Evolutionary conservation across 37 sponge, comb jelly and placozoan genomes (phyloP).

Genomic region (Amphimedon queenslandica): DNA sequence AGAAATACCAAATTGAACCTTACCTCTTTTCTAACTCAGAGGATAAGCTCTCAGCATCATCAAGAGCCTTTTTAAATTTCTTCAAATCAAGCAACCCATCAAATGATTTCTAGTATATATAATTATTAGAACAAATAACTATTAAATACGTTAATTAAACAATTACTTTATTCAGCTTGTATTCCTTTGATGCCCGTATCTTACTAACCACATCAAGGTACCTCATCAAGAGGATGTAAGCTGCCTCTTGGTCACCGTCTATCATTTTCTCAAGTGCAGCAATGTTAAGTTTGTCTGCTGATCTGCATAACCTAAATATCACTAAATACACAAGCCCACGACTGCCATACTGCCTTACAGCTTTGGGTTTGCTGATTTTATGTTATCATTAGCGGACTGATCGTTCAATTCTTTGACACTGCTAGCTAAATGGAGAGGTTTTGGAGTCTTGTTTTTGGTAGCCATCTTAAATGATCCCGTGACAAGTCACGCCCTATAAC

Average conservation of each 20-base stretch:
- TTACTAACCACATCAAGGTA: conserved; percentile 50
- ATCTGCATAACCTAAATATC: conserved; percentile 32
- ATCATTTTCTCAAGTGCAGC: conserved; percentile 45
- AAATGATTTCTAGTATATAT: conserved; percentile 14
- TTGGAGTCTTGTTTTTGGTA: too few species aligned
- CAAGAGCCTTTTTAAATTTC: conserved; percentile 28
- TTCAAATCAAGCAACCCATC: conserved; percentile 21
- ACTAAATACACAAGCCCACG: too few species aligned
- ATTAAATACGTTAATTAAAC: too few species aligned
- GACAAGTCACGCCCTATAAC: too few species aligned
- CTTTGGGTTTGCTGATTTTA: conserved; percentile 20
- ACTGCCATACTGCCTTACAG: conserved; percentile 24
- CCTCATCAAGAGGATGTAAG: conserved; percentile 77
- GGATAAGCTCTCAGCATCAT: conserved; percentile 48
- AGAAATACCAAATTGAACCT: too few species aligned
- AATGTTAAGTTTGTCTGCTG: conserved; percentile 57
- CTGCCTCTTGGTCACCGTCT: conserved; percentile 75
- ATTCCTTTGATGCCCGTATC: conserved; percentile 24
- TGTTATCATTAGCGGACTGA: conserved; percentile 3
- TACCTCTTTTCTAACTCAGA: conserved; percentile 35
- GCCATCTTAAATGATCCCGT: too few species aligned
- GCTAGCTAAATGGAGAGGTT: conserved; percentile 67
- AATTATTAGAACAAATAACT: neutral
- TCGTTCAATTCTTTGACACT: conserved; percentile 61
- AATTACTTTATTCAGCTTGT: conserved; percentile 43